A percentile compares a stretch with the other conserved stretches of the same genome.
Evolutionary conservation across 2,113 vertebrate species (phyloP).

Genomic region (Ancistrus triradiatus): DNA sequence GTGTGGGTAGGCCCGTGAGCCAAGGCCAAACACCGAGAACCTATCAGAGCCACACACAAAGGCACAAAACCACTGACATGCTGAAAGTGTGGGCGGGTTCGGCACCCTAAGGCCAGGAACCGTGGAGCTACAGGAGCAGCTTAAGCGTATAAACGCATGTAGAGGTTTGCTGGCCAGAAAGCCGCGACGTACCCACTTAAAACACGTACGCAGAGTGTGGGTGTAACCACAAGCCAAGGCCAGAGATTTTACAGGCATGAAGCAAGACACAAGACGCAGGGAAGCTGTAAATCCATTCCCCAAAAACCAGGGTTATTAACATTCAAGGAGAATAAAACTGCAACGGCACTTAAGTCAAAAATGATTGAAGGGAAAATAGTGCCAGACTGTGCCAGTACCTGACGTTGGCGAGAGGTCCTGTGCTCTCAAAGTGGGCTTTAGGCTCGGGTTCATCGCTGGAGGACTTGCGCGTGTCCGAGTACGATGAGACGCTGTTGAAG

Average conservation of each 20-base stretch:
- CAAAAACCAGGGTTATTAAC: too few species aligned
- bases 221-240: constrained; percentile 3
- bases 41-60: constrained; percentile 55
- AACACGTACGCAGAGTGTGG: constrained; percentile 4
- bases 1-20: constrained; percentile 93
- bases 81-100: constrained; percentile 21
- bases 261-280: too few species aligned
- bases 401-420: constrained; percentile 90
- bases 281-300: too few species aligned
- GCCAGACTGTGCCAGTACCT: constrained; percentile 68
- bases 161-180: constrained; percentile 1
- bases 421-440: constrained; percentile 89
- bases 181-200: constrained; percentile 6
- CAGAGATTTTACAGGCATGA: too few species aligned
- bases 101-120: constrained; percentile 17
- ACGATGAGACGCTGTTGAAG: constrained; percentile 97
- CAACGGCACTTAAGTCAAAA: too few species aligned
- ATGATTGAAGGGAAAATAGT: too few species aligned
- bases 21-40: constrained; percentile 95
- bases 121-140: not conserved
- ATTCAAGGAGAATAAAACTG: too few species aligned
- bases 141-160: not conserved
- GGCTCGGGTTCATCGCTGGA: constrained; percentile 82
- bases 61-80: constrained; percentile 7
- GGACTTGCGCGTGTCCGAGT: constrained; percentile 86